Conservation (phyloP, 2,888 invertebrate species). For the Agrilus mali region DNA sequence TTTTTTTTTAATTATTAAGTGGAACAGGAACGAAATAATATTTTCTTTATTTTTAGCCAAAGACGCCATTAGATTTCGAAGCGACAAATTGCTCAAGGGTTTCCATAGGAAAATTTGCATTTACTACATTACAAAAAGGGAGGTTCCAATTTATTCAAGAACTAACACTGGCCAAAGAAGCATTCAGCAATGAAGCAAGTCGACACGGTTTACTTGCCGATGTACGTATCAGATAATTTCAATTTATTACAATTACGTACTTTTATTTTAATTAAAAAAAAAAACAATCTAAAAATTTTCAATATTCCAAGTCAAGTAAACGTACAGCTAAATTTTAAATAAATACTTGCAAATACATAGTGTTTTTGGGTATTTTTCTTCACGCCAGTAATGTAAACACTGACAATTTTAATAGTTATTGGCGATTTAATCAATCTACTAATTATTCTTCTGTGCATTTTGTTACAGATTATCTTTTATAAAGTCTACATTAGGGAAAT, state of each 20-base stretch:
- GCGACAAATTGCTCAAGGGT: constrained; percentile 46
- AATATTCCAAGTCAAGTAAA: no score
- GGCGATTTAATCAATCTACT: no score
- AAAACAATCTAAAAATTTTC: no score
- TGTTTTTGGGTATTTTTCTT: no score
- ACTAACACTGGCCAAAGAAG: constrained; percentile 43
- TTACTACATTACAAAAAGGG: constrained; percentile 52
- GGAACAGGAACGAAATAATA: background rate
- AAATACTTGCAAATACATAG: no score
- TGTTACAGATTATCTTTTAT: constrained; percentile 50
- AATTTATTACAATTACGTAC: background rate
- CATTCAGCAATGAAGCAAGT: constrained; percentile 52
- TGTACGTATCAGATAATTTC: constrained; percentile 23
- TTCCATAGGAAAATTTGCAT: constrained; percentile 47
- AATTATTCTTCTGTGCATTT: background rate
- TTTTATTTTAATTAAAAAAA: background rate
- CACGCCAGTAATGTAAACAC: no score
- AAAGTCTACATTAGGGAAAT: constrained; percentile 46
- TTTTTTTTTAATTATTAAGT: no score
- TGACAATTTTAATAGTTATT: no score
- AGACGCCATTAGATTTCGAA: constrained; percentile 47
- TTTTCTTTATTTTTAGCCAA: constrained; percentile 20
- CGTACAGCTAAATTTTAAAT: no score
- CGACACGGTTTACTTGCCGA: constrained; percentile 48
- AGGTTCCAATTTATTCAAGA: constrained; percentile 43